Evolutionary conservation across 1,140 invertebrate genomes (phyloP), one percentile per base, ranked within the genome.

Genomic region (Zelostemma sp.): DNA sequence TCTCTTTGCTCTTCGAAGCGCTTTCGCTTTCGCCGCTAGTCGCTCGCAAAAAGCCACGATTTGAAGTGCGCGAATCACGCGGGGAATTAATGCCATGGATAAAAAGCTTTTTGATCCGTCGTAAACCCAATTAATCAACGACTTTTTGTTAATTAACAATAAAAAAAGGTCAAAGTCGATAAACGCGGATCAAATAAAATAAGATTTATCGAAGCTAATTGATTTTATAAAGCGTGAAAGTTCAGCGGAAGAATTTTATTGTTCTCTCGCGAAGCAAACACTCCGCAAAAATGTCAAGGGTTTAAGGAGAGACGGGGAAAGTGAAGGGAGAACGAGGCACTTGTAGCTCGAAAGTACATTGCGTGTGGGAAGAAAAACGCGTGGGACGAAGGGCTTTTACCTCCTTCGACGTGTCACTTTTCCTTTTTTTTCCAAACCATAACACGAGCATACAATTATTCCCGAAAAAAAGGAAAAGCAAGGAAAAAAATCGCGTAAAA

Each of bases 261-360:
- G 35, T 14, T 38, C 12, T 1, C 35, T 38, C 11, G 12, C 35
- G 12, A 14, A 38, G 12, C 9, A 43, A 14, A 18, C 14, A 16
- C 40, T 43, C 6, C 5, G 11, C 40, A 43, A 43, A 43, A 43
- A 43, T 43, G 12, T 18, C 14, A 15, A 43, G 40, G 40, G 3
- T 38, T 38, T 38, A 8, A 25, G 35, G 35, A 38, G 12, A 38
- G 35, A 14, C 35, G 1, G 35, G 3, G 12, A 38, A 38, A 38
- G 35, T 14, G n/a, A 11, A 38, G 12, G 35, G 35, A 38, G 35
- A 38, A 38, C 35, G 35, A 38, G 35, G 35, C 35, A 38, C 35
- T 38, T 38, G 9, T 11, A 38, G 35, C 35, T 38, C 9, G 12
- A 38, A 38, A 11, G 3, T 5, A n/a, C 35, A 38, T 31, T 31